Conservation (phyloP, 2,888 invertebrate species). For the Gymnoscelis rufifasciata region DNA sequence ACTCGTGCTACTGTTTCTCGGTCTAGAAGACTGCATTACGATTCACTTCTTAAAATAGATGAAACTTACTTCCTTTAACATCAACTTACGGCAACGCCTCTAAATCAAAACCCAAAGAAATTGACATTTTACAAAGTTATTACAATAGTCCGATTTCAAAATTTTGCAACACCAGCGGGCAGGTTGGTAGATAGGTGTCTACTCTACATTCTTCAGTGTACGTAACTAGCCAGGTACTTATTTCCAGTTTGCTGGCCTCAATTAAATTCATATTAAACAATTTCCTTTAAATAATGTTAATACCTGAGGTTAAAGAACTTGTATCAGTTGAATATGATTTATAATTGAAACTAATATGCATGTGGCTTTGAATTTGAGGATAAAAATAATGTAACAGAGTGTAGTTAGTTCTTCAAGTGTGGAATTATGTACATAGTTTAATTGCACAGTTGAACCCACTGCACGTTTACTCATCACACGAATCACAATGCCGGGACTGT, state of each 20-base stretch:
- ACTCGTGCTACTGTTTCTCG: no score
- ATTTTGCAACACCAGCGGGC: constrained; percentile 49
- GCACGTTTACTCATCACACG: constrained; percentile 16
- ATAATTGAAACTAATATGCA: no score
- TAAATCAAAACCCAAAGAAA: constrained; percentile 7
- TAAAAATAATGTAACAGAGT: not conserved
- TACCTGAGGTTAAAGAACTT: constrained; percentile 16
- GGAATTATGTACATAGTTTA: not conserved
- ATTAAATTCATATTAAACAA: constrained; percentile 54
- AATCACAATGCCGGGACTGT: constrained; percentile 27
- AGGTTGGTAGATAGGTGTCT: constrained; percentile 31
- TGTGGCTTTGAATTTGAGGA: not conserved
- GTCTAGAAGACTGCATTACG: no score
- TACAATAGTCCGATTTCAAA: constrained; percentile 36
- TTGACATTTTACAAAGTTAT: constrained; percentile 30
- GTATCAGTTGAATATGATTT: constrained; percentile 8
- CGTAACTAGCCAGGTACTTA: constrained; percentile 42
- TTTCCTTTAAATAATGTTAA: constrained; percentile 46
- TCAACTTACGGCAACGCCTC: not conserved
- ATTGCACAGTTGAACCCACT: constrained; percentile 2
- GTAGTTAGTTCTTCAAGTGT: no score
- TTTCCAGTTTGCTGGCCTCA: constrained; percentile 59
- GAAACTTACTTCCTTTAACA: not conserved
- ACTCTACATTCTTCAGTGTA: constrained; percentile 21
- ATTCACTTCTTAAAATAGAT: not conserved